phyloP scores from a whole-genome alignment of 2,888 invertebrate genomes.

The Dione vanillae region DNA sequence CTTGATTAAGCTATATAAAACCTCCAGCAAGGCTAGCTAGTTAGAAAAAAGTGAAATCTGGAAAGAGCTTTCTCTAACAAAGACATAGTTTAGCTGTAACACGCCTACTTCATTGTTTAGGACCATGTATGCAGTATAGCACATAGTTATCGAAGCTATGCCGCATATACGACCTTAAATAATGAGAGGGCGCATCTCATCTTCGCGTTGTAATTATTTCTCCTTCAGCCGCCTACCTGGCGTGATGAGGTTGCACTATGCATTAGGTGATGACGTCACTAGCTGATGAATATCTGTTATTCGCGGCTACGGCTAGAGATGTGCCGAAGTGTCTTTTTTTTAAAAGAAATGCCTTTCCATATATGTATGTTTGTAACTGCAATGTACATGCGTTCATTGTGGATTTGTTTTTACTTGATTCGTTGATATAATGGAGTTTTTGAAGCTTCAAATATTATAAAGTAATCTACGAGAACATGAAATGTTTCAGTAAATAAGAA shows the following conservation, averaged over 20 bases:
- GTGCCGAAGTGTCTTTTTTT: slow-evolving; percentile 4
- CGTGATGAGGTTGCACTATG: slow-evolving; percentile 72
- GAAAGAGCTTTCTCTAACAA: not conserved
- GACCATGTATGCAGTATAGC: slow-evolving; percentile 11
- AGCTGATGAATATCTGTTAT: slow-evolving; percentile 35
- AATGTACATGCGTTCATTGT: too few relatives aligned
- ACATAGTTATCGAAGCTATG: slow-evolving; percentile 47
- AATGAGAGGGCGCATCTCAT: slow-evolving; percentile 70
- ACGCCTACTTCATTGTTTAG: slow-evolving; percentile 23
- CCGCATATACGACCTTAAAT: slow-evolving; percentile 67
- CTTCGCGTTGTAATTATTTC: slow-evolving; percentile 75
- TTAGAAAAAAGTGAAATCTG: not conserved
- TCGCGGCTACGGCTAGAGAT: slow-evolving; percentile 12
- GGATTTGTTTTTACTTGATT: too few relatives aligned
- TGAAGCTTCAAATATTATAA: too few relatives aligned
- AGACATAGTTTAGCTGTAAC: slow-evolving; percentile 7
- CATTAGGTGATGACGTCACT: slow-evolving; percentile 79
- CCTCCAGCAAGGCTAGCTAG: not conserved
- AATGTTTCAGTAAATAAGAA: too few relatives aligned
- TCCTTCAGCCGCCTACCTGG: slow-evolving; percentile 52
- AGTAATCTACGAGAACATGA: too few relatives aligned
- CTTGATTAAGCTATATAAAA: not conserved
- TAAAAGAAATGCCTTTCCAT: not conserved
- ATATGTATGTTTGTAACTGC: not conserved
- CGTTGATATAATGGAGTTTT: too few relatives aligned